Percentiles rank a stretch among this genome's conserved stretches.
Evolutionary conservation across 2,797 vertebrate species (phyloP).

Genomic region (Pampus argenteus): DNA sequence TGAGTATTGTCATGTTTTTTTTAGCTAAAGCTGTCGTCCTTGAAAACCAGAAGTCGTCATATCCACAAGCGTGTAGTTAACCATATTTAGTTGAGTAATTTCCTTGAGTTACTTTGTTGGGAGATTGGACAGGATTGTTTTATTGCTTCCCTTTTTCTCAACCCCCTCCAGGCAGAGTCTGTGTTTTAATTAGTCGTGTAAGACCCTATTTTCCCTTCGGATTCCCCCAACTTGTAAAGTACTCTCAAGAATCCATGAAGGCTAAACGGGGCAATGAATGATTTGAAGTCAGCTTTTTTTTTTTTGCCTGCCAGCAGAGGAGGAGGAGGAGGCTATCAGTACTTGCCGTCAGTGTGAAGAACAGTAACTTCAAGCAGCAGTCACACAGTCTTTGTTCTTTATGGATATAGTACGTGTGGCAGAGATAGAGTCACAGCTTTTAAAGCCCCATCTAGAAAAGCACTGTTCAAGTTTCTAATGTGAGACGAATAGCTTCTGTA

Average conservation of each 20-base stretch:
- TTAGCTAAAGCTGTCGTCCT: constrained; percentile 16
- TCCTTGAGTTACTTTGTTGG: constrained; percentile 70
- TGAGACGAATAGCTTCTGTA: constrained; percentile 59
- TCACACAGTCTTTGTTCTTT: constrained; percentile 83
- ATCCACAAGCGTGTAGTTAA: constrained; percentile 56
- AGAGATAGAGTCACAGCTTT: constrained; percentile 69
- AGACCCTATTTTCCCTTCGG: constrained; percentile 74
- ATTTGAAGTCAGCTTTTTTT: constrained; percentile 78
- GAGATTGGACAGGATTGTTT: constrained; percentile 73
- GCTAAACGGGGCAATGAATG: constrained; percentile 81
- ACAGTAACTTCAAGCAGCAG: constrained; percentile 81
- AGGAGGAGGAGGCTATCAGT: constrained; percentile 55
- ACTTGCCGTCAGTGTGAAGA: constrained; percentile 72
- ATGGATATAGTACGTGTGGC: constrained; percentile 79
- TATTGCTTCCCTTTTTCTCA: constrained; percentile 65
- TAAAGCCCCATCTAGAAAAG: constrained; percentile 75
- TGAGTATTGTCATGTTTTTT: neutral
- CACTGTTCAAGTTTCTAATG: constrained; percentile 55
- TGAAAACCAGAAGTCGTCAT: constrained; percentile 45
- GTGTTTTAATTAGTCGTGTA: constrained; percentile 79
- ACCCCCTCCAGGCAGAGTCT: constrained; percentile 66
- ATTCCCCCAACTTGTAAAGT: constrained; percentile 76
- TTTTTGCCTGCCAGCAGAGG: constrained; percentile 63
- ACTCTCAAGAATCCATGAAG: constrained; percentile 72
- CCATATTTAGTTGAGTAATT: constrained; percentile 67